Percentiles rank a stretch among this genome's conserved stretches.
phyloP scores from a whole-genome alignment of 2,888 invertebrate genomes.

The Himalopsyche kuldschensis region DNA sequence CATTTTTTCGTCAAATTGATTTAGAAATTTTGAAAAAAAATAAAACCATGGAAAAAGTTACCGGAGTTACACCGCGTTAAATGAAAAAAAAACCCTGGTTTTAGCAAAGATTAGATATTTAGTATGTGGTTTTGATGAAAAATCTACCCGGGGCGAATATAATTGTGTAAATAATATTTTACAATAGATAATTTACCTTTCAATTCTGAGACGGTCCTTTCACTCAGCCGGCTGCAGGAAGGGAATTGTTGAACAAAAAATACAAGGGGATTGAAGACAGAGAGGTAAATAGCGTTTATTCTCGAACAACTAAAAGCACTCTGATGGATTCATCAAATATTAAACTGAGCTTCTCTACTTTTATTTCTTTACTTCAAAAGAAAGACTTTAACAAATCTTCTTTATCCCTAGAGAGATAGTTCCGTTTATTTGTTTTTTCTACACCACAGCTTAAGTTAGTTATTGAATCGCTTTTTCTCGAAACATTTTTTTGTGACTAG shows the following conservation, averaged over 20 bases:
- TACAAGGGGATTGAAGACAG: not conserved
- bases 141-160: too few relatives aligned
- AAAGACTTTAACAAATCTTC: not conserved
- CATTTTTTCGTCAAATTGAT: too few relatives aligned
- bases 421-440: not conserved
- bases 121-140: too few relatives aligned
- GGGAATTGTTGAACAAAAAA: not conserved
- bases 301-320: constrained; percentile 38
- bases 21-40: too few relatives aligned
- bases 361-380: not conserved
- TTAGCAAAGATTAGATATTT: too few relatives aligned
- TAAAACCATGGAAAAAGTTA: too few relatives aligned
- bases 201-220: too few relatives aligned
- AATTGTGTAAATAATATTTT: too few relatives aligned
- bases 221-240: not conserved
- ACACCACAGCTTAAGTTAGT: not conserved
- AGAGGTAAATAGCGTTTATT: constrained; percentile 2
- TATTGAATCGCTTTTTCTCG: not conserved
- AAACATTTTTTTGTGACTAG: not conserved
- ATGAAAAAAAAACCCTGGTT: too few relatives aligned
- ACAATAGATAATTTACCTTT: too few relatives aligned
- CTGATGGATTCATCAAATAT: constrained; percentile 38
- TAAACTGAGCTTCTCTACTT: constrained; percentile 18
- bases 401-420: not conserved
- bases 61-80: too few relatives aligned